Conservation (phyloP, 2,888 invertebrate species). For the Oscheius sp. region DNA sequence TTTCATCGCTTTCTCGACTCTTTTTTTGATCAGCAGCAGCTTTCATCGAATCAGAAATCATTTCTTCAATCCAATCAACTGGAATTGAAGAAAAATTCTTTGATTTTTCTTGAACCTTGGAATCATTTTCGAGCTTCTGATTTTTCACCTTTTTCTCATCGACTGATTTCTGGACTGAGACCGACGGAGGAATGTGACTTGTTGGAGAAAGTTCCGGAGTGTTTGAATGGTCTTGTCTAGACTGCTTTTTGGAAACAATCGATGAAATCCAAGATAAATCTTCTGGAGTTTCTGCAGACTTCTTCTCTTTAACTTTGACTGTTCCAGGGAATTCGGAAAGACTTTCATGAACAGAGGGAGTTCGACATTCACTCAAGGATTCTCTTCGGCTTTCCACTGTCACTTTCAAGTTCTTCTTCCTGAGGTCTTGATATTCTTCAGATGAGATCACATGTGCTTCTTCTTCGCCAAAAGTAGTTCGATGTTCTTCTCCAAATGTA, state of each 20-base stretch:
- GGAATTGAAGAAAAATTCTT: background rate
- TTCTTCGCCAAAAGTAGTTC: background rate
- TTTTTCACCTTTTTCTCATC: background rate
- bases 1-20: background rate
- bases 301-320: background rate
- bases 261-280: background rate
- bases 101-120: background rate
- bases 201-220: background rate
- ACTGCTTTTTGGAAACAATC: background rate
- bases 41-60: constrained; percentile 3
- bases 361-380: background rate
- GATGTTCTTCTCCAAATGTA: background rate
- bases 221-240: too few species aligned
- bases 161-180: background rate
- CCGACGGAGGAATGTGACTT: background rate
- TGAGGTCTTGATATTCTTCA: background rate
- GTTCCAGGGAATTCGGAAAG: background rate
- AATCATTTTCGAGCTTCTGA: background rate
- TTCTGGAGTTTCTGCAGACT: background rate
- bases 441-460: background rate
- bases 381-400: background rate
- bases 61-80: background rate
- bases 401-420: background rate
- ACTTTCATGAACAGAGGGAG: background rate
- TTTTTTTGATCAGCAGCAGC: background rate